Percentiles rank a stretch among this genome's conserved stretches.
Evolutionary conservation across 2,113 vertebrate genomes (phyloP).

Genomic region (Cryptomyrus ogoouensis): DNA sequence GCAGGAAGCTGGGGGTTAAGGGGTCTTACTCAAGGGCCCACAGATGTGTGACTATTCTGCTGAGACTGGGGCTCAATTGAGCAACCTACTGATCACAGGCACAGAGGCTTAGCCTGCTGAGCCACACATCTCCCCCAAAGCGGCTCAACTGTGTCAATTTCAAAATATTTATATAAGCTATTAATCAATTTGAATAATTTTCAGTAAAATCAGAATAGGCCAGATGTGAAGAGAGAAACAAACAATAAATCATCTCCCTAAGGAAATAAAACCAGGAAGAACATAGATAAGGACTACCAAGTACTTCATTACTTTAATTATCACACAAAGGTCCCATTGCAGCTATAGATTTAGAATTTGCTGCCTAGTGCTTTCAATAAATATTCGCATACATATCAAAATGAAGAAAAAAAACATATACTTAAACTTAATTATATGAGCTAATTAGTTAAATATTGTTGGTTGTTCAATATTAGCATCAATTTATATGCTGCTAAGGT

Average conservation of each 20-base stretch:
- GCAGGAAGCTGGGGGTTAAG: too few species aligned
- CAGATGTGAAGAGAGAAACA: constrained; percentile 4
- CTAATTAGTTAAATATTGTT: not conserved
- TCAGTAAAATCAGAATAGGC: not conserved
- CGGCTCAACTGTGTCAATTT: not conserved
- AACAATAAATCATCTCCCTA: not conserved
- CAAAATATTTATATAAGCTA: not conserved
- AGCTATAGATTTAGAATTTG: not conserved
- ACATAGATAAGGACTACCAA: not conserved
- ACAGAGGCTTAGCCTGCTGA: not conserved
- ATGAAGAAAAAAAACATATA: constrained; percentile 4
- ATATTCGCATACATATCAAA: constrained; percentile 2
- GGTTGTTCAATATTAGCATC: not conserved
- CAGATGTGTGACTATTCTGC: not conserved
- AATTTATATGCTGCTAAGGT: not conserved
- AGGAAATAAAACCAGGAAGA: not conserved
- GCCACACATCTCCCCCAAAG: not conserved
- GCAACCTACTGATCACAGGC: not conserved
- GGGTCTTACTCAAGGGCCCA: not conserved
- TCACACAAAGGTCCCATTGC: constrained; percentile 13
- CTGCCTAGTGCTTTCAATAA: not conserved
- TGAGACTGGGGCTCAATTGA: not conserved
- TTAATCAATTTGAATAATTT: not conserved
- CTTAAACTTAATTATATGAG: not conserved
- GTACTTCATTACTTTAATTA: not conserved